Percentiles rank a stretch among this genome's conserved stretches.
phyloP scores from a whole-genome alignment of 1,140 invertebrate genomes.

The Drosophila yakuba region DNA sequence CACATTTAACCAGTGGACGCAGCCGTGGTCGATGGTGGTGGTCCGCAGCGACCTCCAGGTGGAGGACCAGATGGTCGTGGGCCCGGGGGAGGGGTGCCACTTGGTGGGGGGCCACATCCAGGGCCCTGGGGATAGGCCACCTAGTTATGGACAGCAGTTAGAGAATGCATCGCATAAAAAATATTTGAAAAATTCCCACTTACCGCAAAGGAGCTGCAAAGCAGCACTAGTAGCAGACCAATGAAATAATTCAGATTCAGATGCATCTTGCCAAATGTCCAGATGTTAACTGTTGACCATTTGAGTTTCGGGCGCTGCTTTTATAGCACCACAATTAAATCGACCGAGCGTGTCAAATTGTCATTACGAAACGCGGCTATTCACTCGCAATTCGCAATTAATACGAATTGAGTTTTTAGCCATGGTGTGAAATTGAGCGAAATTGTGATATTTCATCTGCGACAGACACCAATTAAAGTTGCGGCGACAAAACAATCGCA shows the following conservation, averaged over 20 bases:
- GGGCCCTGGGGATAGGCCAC: conserved; percentile 47
- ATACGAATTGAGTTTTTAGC: conserved; percentile 51
- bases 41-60: conserved; percentile 31
- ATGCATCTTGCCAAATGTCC: conserved; percentile 54
- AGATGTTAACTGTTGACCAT: conserved; percentile 8
- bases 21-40: conserved; percentile 54
- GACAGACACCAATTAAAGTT: conserved; percentile 24
- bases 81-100: conserved; percentile 57
- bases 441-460: conserved; percentile 8
- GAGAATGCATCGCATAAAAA: too few relatives aligned
- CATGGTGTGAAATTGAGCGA: conserved; percentile 54
- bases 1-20: conserved; percentile 37
- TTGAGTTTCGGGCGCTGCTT: conserved; percentile 3
- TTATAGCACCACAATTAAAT: conserved; percentile 19
- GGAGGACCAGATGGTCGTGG: conserved; percentile 55
- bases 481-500: neutral
- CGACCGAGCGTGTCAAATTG: conserved; percentile 52
- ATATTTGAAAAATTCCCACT: neutral
- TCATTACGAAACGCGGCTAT: neutral
- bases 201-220: conserved; percentile 53
- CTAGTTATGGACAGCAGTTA: conserved; percentile 1
- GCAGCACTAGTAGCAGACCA: conserved; percentile 51
- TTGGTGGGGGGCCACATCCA: conserved; percentile 58
- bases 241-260: conserved; percentile 47
- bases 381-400: conserved; percentile 32